Evolutionary conservation across 2,888 invertebrate species (phyloP).

Genomic region (Tortrix viridana): DNA sequence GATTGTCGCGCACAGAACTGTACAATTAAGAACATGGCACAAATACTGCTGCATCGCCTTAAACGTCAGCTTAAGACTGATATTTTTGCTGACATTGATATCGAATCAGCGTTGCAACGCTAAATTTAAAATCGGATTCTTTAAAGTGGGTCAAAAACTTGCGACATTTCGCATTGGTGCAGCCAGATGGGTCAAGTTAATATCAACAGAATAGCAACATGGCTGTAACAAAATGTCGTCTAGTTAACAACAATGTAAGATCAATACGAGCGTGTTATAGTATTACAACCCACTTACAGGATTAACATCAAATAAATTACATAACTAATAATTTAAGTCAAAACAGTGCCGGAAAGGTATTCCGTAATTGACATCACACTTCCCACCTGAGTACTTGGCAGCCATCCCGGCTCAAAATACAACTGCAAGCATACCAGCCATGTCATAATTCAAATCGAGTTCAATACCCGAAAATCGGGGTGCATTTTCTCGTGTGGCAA

Average conservation of each 20-base stretch:
- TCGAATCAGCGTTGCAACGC: background rate
- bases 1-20: constrained; percentile 5
- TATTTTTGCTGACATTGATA: background rate
- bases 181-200: too few species aligned
- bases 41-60: constrained; percentile 22
- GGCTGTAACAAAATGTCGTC: too few species aligned
- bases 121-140: too few species aligned
- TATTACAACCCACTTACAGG: background rate
- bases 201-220: too few species aligned
- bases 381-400: constrained; percentile 73
- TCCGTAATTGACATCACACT: constrained; percentile 57
- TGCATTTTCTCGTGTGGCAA: constrained; percentile 50
- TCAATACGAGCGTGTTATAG: too few species aligned
- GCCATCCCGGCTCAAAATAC: constrained; percentile 52
- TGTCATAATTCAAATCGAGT: constrained; percentile 42
- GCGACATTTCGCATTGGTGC: too few species aligned
- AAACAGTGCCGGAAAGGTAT: constrained; percentile 53
- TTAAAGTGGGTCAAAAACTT: too few species aligned
- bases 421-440: constrained; percentile 39
- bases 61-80: background rate
- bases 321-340: constrained; percentile 45
- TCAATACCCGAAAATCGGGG: constrained; percentile 54
- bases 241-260: too few species aligned
- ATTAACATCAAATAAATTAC: constrained; percentile 26
- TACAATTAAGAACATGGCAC: constrained; percentile 18